These are phyloP conservation scores for Pomacea maculata DNA, from an alignment of 1,140 invertebrate species.

Conservation along the genomic window DNA sequence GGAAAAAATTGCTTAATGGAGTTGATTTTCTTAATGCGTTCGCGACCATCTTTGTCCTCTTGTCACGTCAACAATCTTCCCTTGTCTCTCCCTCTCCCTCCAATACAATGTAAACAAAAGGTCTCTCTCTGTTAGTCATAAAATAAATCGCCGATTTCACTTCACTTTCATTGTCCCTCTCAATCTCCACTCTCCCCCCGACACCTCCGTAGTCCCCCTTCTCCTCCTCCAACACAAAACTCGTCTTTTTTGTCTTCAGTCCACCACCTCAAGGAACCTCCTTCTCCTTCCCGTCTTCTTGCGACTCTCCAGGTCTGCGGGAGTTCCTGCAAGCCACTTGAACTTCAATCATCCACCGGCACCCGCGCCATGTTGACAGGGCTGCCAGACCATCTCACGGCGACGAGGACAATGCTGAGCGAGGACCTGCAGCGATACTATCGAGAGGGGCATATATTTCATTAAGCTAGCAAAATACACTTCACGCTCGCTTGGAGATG, in stretches of 20 bases:
- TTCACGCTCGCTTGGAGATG: slow-evolving; percentile 32
- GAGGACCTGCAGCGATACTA: slow-evolving; percentile 15
- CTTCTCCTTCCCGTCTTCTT: background rate
- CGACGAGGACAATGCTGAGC: slow-evolving; percentile 19
- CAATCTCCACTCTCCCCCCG: background rate
- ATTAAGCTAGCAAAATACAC: slow-evolving; percentile 34
- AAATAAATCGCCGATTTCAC: background rate
- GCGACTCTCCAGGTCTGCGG: background rate
- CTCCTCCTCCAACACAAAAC: background rate
- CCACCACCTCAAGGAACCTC: background rate
- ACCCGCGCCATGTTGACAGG: slow-evolving; percentile 17
- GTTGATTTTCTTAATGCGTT: no score
- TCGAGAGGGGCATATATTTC: slow-evolving; percentile 25
- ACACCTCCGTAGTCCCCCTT: background rate
- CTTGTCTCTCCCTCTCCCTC: background rate
- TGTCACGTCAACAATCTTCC: background rate
- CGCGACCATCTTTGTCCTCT: background rate
- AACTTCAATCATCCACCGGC: slow-evolving; percentile 21
- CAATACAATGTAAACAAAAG: no score
- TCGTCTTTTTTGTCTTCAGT: background rate
- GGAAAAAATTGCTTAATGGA: background rate
- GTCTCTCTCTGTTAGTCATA: no score
- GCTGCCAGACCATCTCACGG: background rate
- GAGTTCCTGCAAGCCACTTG: slow-evolving; percentile 25
- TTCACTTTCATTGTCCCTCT: background rate